Percentiles rank a stretch among this genome's conserved stretches.
Evolutionary conservation across 2,888 invertebrate species (phyloP).

Genomic region (Pteria penguin): DNA sequence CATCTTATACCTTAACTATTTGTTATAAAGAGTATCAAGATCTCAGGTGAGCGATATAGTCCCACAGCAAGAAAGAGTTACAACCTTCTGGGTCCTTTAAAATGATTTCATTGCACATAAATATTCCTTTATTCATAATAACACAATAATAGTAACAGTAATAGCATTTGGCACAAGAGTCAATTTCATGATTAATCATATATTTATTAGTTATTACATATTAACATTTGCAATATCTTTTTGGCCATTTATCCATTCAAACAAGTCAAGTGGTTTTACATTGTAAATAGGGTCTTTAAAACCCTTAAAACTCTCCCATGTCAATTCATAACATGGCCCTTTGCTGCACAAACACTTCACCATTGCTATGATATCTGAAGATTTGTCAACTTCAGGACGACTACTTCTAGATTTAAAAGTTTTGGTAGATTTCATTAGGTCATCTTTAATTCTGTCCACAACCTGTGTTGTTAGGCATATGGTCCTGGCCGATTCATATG

Average conservation of each 20-base stretch:
- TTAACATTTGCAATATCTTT: slow-evolving; percentile 26
- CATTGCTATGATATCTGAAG: slow-evolving; percentile 14
- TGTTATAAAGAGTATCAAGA: no score
- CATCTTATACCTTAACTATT: no score
- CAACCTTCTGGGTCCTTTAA: no score
- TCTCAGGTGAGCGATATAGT: no score
- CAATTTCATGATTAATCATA: no score
- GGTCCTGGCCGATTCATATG: slow-evolving; percentile 25
- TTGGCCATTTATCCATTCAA: slow-evolving; percentile 22
- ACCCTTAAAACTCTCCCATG: slow-evolving; percentile 18
- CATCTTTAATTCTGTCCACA: slow-evolving; percentile 28
- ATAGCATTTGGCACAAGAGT: no score
- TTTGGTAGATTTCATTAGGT: slow-evolving; percentile 21
- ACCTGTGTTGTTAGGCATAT: slow-evolving; percentile 33
- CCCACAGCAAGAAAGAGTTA: no score
- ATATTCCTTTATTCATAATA: no score
- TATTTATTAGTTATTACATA: slow-evolving; percentile 20
- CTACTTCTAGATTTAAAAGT: slow-evolving; percentile 18
- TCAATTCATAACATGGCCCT: slow-evolving; percentile 10
- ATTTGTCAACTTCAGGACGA: slow-evolving; percentile 25
- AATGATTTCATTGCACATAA: neutral
- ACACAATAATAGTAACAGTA: no score
- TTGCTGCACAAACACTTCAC: slow-evolving; percentile 18
- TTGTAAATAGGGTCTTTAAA: slow-evolving; percentile 29
- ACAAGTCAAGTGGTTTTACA: slow-evolving; percentile 18